A percentile compares a stretch with the other conserved stretches of the same genome.
Evolutionary conservation across 2,888 invertebrate species (phyloP).

Genomic region (Synanthedon myopaeformis): DNA sequence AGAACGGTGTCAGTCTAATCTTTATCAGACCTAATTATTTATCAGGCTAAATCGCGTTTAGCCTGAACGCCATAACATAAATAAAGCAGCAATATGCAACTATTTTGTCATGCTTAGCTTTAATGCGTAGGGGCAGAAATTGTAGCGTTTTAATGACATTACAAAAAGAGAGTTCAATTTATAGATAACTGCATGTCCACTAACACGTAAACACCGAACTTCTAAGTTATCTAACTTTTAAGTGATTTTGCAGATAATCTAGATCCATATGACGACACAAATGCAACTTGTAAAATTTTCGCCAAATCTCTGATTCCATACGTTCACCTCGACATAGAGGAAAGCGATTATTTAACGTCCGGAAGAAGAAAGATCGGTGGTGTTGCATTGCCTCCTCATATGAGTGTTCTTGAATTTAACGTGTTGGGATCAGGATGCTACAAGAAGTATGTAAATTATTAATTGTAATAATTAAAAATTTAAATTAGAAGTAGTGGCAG

Average conservation of each 20-base stretch:
- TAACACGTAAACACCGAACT: not conserved
- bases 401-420: conserved; percentile 74
- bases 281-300: conserved; percentile 59
- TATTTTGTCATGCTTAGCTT: too few species aligned
- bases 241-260: conserved; percentile 43
- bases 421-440: conserved; percentile 73
- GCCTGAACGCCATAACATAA: too few species aligned
- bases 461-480: too few species aligned
- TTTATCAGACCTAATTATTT: too few species aligned
- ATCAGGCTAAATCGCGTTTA: too few species aligned
- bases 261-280: conserved; percentile 60
- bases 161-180: too few species aligned
- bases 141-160: too few species aligned
- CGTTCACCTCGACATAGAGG: conserved; percentile 77
- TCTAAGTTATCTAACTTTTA: not conserved
- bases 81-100: too few species aligned
- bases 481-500: too few species aligned
- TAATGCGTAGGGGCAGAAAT: too few species aligned
- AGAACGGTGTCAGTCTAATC: too few species aligned
- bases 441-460: conserved; percentile 42
- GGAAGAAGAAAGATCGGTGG: conserved; percentile 46
- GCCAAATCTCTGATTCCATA: conserved; percentile 76
- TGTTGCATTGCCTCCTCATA: conserved; percentile 50
- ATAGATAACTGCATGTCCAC: too few species aligned
- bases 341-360: conserved; percentile 73